A percentile compares a stretch with the other conserved stretches of the same genome.
phyloP scores from a whole-genome alignment of 2,888 invertebrate genomes.

The Iselma pallidipennis region DNA sequence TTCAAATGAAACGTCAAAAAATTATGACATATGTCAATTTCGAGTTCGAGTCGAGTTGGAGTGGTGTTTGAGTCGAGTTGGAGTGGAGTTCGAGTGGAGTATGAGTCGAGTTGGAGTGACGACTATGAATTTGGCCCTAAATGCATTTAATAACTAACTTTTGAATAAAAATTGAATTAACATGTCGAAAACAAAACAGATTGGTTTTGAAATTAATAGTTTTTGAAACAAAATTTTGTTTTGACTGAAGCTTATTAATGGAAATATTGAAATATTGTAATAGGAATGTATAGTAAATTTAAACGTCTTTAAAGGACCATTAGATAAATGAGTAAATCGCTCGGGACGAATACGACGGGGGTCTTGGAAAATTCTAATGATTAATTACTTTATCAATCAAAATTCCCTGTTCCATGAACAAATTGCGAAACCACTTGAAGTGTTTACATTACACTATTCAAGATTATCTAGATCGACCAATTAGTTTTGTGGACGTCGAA shows the following conservation, averaged over 20 bases:
- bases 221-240: conserved; percentile 25
- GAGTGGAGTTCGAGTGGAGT: too few relatives aligned
- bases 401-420: conserved; percentile 28
- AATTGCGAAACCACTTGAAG: conserved; percentile 26
- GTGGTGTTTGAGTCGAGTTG: too few relatives aligned
- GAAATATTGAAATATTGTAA: conserved; percentile 25
- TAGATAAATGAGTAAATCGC: conserved; percentile 28
- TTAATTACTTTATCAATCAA: conserved; percentile 44
- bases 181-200: conserved; percentile 23
- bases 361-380: conserved; percentile 37
- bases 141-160: not conserved
- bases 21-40: too few relatives aligned
- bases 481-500: not conserved
- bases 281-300: conserved; percentile 27
- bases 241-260: conserved; percentile 28
- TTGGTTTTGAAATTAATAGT: conserved; percentile 26
- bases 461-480: not conserved
- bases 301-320: conserved; percentile 27
- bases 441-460: conserved; percentile 12
- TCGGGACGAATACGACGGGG: conserved; percentile 23
- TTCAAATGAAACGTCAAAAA: too few relatives aligned
- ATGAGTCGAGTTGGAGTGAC: too few relatives aligned
- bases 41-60: too few relatives aligned
- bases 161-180: conserved; percentile 14
- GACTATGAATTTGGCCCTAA: too few relatives aligned